These are phyloP conservation scores for Cyprinella venusta DNA, from an alignment of 2,797 vertebrate genomes.

Conservation along the genomic window DNA sequence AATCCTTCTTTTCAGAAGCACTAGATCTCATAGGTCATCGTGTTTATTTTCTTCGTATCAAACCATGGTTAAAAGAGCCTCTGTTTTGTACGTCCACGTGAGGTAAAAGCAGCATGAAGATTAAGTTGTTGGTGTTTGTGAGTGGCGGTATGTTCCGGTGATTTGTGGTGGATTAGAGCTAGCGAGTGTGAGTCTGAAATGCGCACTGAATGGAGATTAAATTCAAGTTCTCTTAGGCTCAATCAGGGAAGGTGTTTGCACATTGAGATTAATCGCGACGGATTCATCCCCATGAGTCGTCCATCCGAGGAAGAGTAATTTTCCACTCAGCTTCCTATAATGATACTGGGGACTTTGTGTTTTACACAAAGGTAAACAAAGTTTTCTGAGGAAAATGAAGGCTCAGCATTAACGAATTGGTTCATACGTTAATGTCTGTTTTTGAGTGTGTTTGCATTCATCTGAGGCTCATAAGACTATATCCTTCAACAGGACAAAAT, in stretches of 20 bases:
- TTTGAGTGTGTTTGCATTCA: constrained; percentile 11
- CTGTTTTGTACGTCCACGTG: constrained; percentile 46
- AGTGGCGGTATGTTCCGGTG: not conserved
- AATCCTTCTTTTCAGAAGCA: constrained; percentile 47
- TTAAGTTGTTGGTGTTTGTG: constrained; percentile 42
- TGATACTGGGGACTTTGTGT: constrained; percentile 54
- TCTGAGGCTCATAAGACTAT: constrained; percentile 32
- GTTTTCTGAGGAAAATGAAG: constrained; percentile 6
- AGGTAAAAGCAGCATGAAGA: constrained; percentile 32
- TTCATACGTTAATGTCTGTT: constrained; percentile 29
- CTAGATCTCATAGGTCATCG: constrained; percentile 33
- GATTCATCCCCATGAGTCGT: constrained; percentile 33
- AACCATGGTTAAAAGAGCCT: constrained; percentile 37
- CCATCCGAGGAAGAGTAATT: constrained; percentile 48
- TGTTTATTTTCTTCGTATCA: constrained; percentile 14
- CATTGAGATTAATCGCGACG: constrained; percentile 49
- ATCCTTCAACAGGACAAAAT: constrained; percentile 82
- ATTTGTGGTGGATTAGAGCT: constrained; percentile 28
- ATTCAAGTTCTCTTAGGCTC: constrained; percentile 12
- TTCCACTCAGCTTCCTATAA: constrained; percentile 55
- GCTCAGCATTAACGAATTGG: constrained; percentile 11
- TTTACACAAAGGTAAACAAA: constrained; percentile 56
- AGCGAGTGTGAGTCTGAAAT: constrained; percentile 40
- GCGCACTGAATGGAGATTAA: constrained; percentile 26
- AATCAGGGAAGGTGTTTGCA: constrained; percentile 49